Conservation (phyloP, 2,797 vertebrate genomes). For the Chaenodraco wilsoni region DNA sequence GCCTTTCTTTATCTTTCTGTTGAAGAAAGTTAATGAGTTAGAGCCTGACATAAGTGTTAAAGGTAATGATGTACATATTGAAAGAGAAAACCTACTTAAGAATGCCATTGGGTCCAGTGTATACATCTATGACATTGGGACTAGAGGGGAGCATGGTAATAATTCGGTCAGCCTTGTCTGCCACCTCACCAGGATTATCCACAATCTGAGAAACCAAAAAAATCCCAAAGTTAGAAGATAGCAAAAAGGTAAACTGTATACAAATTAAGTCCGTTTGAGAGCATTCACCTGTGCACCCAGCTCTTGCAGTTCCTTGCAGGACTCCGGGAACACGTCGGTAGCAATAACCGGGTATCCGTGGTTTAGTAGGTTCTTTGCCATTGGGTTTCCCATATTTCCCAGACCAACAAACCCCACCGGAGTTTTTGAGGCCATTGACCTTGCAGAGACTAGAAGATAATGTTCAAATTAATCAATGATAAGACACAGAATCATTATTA, state of each 20-base stretch:
- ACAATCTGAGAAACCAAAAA: constrained; percentile 85
- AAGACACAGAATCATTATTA: neutral
- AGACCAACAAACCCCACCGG: constrained; percentile 96
- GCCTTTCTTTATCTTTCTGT: constrained; percentile 97
- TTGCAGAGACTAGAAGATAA: constrained; percentile 85
- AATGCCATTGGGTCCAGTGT: constrained; percentile 94
- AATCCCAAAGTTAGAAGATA: neutral
- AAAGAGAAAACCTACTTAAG: constrained; percentile 77
- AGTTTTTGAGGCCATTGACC: constrained; percentile 97
- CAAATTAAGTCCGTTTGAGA: neutral
- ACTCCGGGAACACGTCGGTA: constrained; percentile 96
- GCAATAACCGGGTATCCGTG: constrained; percentile 95
- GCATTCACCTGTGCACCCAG: constrained; percentile 92
- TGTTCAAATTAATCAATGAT: neutral
- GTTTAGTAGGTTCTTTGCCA: constrained; percentile 98
- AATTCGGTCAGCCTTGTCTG: constrained; percentile 96
- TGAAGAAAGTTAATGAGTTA: constrained; percentile 19
- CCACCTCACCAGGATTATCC: constrained; percentile 94
- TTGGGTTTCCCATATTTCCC: constrained; percentile 99
- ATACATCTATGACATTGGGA: constrained; percentile 92
- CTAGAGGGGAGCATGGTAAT: constrained; percentile 98
- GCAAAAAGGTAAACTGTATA: neutral
- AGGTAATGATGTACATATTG: neutral
- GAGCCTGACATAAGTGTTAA: neutral
- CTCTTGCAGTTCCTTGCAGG: constrained; percentile 95